Evolutionary conservation across 2,797 vertebrate genomes (phyloP), one percentile per base, ranked within the genome.

Genomic region (Eospalax fontanierii): DNA sequence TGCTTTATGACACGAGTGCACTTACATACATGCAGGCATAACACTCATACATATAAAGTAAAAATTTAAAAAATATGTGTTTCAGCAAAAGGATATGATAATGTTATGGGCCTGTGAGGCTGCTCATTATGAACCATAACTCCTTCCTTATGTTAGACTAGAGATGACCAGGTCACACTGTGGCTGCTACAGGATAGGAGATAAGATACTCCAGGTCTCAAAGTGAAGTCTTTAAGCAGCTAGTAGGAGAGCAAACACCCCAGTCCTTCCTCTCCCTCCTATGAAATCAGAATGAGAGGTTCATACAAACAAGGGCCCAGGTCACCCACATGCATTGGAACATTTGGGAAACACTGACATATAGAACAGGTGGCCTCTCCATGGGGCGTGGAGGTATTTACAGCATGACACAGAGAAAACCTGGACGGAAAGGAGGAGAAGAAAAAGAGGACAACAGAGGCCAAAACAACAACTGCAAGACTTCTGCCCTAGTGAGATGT

Each of bases 71-170:
- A 50, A 50, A 85, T 80, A 50, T 38, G 24, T 50, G 61, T 33
- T 87, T 90, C 76, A 85, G 28, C 33, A 90, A 92, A 91, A 85
- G n/a, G 28, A 2, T n/a, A 54, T 59, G 43, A 40, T n/a, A 83
- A 33, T 74, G 46, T 78, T 74, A 79, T 43, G 50, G 9, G 21
- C 5, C 59, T 93, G 93, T 68, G 54, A 35, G 40, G 63, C 26
- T 90, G 40, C 59, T 95, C 54, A 2, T 76, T 54, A 79, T 68
- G 84, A 93, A 85, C 3, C 30, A 38, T 50, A 78, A 59, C n/a
- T 90, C 38, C 4, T 57, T 86, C 38, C 18, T 68, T 87, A n/a
- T 46, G 11, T 63, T 75, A 87, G 33, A 74, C 50, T 30, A 21
- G 22, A 46, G n/a, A 63, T 57, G 40, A 54, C 15, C 24, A 38